Base-by-base conservation (phyloP, 2,888 invertebrate species). In the Pseudolycoriella hygida region DNA sequence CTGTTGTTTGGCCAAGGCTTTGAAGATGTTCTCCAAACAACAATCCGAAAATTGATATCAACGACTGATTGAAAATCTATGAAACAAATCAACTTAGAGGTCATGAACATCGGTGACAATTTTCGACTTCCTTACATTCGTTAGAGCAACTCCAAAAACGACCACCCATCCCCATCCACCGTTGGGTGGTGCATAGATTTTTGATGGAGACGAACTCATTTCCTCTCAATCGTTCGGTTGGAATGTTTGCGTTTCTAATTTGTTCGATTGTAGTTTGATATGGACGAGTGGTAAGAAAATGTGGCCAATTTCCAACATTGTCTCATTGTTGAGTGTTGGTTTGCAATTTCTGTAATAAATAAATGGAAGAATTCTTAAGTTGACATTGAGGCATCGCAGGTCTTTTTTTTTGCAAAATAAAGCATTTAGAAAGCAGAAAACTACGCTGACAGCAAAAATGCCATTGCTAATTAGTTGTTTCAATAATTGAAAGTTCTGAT, bases 91-190 rank as follows among this genome's bases (percentile, higher is more conserved):
- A 32, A 14, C 44, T 12, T 25, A 14, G 6, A 44, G 20, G 6
- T 32, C 19, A 43, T 3, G 2, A 32, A 30, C 11, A 42, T 20
- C 15, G 11, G 20, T 6, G 18, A 18, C 12, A 4, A 12, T 4
- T 30, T 4, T 42, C 14, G 12, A 20, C n/a, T n/a, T n/a, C n/a
- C 72, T 72, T 64, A 81, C 80, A 64, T 81, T 80, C 48, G 73
- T 71, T 11, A 77, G 50, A 40, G 77, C 77, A 18, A 74, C 71
- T 38, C 80, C 80, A 43, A 74, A 56, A 4, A 81, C 68, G 2
- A 80, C 72, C 62, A 79, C 68, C 81, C 81, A 81, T 0, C 81
- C 81, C 76, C 77, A 81, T 1, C 80, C 80, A 32, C 81, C 80
- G 57, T 82, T 77, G 1, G 81, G 80, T 15, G 58, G 53, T 2